These are phyloP conservation scores for Orientallactaga sibirica DNA, from an alignment of 2,797 vertebrate species.

Conservation along the genomic window DNA sequence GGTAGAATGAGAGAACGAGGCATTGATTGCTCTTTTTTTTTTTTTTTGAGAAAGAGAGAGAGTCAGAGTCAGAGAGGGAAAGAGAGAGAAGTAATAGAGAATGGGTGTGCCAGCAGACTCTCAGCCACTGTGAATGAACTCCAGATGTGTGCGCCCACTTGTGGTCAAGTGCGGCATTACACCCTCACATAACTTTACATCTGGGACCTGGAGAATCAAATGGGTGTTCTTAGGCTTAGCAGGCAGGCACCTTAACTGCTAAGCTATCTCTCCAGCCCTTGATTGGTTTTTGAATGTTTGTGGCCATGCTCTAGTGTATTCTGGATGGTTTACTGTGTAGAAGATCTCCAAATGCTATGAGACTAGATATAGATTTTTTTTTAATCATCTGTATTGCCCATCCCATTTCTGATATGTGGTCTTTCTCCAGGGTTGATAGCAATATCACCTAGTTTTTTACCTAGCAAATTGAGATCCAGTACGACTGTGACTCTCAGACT, in stretches of 20 bases:
- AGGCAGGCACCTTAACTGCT: too few species aligned
- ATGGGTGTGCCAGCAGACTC: too few species aligned
- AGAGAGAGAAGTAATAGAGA: too few species aligned
- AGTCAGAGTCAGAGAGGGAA: too few species aligned
- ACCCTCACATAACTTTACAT: too few species aligned
- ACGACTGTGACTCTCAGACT: not conserved
- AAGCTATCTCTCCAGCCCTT: not conserved
- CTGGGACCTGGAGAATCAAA: too few species aligned
- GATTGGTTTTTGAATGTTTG: not conserved
- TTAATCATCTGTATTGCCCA: not conserved
- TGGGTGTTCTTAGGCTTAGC: too few species aligned
- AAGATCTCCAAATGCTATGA: not conserved
- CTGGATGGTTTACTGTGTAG: not conserved
- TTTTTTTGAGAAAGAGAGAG: too few species aligned
- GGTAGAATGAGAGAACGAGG: conserved; percentile 4
- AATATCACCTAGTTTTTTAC: not conserved
- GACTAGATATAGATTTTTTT: not conserved
- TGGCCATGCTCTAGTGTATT: not conserved
- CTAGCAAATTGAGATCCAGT: conserved; percentile 18
- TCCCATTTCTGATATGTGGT: not conserved
- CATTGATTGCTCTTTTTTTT: not conserved
- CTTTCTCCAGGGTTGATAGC: not conserved
- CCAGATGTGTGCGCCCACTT: too few species aligned
- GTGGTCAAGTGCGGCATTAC: too few species aligned
- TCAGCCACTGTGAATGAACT: too few species aligned